Conservation (phyloP, 2,797 vertebrate species). For the Chloroceryle amazona region DNA sequence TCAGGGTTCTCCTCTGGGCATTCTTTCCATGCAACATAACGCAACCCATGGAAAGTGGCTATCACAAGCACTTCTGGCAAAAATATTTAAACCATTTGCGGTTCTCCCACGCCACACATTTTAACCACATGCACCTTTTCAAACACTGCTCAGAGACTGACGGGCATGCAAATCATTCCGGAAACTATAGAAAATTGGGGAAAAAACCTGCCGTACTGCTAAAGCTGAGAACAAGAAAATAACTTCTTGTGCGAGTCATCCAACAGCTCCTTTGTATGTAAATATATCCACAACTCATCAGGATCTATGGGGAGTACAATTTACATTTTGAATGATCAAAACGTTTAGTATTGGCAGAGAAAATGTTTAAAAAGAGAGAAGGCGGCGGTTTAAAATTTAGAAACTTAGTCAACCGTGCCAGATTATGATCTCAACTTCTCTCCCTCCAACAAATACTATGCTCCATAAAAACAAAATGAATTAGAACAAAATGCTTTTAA, state of each 20-base stretch:
- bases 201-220: background rate
- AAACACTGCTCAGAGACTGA: background rate
- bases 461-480: slow-evolving; percentile 56
- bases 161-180: background rate
- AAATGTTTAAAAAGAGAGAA: slow-evolving; percentile 73
- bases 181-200: background rate
- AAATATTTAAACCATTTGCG: background rate
- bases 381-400: slow-evolving; percentile 65
- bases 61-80: background rate
- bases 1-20: background rate
- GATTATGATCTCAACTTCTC: slow-evolving; percentile 61
- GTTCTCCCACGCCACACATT: background rate
- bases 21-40: background rate
- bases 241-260: background rate
- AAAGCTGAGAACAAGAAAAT: slow-evolving; percentile 20
- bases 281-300: slow-evolving; percentile 64
- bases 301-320: slow-evolving; percentile 67
- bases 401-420: slow-evolving; percentile 44
- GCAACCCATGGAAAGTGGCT: background rate
- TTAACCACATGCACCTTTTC: slow-evolving; percentile 11
- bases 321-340: slow-evolving; percentile 78
- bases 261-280: slow-evolving; percentile 43
- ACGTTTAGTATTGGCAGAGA: slow-evolving; percentile 70
- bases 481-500: slow-evolving; percentile 56
- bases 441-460: slow-evolving; percentile 61